Evolutionary conservation across 2,797 vertebrate genomes (phyloP).

Genomic region (Tauraco hartlaubi): DNA sequence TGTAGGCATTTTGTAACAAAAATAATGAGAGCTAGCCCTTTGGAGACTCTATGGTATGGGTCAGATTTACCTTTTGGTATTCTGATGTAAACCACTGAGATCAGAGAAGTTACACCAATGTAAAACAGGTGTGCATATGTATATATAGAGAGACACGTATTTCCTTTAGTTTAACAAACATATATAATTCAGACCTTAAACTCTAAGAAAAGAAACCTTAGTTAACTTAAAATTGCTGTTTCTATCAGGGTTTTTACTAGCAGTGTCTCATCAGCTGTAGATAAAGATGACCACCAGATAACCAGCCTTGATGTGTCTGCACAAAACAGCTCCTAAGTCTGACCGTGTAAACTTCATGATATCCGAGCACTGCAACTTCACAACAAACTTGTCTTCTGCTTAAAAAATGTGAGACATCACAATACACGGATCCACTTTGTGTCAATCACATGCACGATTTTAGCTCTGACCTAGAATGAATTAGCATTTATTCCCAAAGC

Average conservation of each 20-base stretch:
- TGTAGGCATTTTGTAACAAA: conserved; percentile 51
- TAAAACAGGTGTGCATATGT: conserved; percentile 55
- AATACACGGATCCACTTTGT: neutral
- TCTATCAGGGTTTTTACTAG: neutral
- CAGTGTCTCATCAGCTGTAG: neutral
- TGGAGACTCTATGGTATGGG: conserved; percentile 33
- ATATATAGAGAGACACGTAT: neutral
- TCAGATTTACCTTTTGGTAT: conserved; percentile 51
- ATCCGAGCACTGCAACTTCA: neutral
- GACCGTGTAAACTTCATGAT: neutral
- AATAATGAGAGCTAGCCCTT: conserved; percentile 64
- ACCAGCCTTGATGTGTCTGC: neutral
- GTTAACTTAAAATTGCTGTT: neutral
- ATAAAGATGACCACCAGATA: neutral
- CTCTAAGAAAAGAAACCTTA: neutral
- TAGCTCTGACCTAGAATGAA: conserved; percentile 46
- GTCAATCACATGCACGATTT: neutral
- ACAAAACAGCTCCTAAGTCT: neutral
- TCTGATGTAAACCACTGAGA: conserved; percentile 24
- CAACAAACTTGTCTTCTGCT: neutral
- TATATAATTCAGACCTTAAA: neutral
- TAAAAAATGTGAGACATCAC: neutral
- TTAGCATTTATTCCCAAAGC: conserved; percentile 41
- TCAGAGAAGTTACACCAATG: conserved; percentile 55
- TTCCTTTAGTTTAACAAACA: neutral